Percentiles rank a stretch among this genome's conserved stretches.
Evolutionary conservation across 2,797 vertebrate genomes (phyloP).

Genomic region (Micrastur ruficollis): DNA sequence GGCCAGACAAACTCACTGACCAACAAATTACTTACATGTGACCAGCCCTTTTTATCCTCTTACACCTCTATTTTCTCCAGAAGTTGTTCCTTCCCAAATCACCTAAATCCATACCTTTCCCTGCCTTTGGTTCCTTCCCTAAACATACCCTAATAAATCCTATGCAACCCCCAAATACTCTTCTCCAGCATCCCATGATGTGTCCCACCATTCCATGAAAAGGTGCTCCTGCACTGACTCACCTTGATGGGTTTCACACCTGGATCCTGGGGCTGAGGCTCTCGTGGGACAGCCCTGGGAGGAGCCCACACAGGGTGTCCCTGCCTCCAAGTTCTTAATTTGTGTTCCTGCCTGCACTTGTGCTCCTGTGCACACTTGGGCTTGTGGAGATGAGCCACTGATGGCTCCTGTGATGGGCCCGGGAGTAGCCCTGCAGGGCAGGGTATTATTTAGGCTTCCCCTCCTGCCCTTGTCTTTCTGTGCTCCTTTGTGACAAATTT

Average conservation of each 20-base stretch:
- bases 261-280: neutral
- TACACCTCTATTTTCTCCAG: neutral
- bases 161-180: neutral
- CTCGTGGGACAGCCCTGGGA: neutral
- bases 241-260: neutral
- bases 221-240: neutral
- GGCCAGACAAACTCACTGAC: neutral
- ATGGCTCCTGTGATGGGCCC: no score
- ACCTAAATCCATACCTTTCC: neutral
- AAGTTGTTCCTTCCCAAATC: neutral
- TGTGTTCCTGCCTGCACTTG: neutral
- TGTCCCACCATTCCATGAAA: neutral
- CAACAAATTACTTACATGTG: neutral
- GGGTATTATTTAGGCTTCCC: neutral
- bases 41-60: neutral
- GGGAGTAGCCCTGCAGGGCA: neutral
- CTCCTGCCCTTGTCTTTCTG: neutral
- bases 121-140: no score
- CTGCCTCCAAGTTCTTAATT: neutral
- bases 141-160: neutral
- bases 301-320: no score
- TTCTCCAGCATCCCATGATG: neutral
- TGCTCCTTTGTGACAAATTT: neutral
- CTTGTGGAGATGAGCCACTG: neutral
- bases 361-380: no score